Conservation (phyloP, 92 coral and sea anemone species). For the Heteractis magnifica region DNA sequence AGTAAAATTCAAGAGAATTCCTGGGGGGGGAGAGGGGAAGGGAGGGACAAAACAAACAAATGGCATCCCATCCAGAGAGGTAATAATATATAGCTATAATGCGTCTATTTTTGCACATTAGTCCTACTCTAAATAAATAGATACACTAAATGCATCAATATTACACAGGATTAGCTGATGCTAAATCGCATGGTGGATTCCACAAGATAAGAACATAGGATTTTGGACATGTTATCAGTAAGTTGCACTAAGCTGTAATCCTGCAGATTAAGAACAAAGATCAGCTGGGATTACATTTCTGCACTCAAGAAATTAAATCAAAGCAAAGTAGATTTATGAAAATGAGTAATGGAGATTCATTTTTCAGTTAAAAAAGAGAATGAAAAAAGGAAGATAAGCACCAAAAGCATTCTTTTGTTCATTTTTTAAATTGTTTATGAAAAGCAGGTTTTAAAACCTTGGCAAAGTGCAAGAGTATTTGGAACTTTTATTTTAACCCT, state of each 20-base stretch:
- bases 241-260: neutral
- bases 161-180: neutral
- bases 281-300: neutral
- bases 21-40: too few relatives aligned
- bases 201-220: neutral
- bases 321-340: neutral
- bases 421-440: too few relatives aligned
- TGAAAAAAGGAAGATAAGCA: too few relatives aligned
- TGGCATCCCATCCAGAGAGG: too few relatives aligned
- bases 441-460: too few relatives aligned
- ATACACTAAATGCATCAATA: neutral
- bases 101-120: too few relatives aligned
- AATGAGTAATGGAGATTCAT: neutral
- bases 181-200: neutral
- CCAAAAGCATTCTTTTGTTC: too few relatives aligned
- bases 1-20: too few relatives aligned
- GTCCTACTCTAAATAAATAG: neutral
- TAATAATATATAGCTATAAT: too few relatives aligned
- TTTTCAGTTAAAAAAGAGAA: neutral
- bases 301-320: neutral
- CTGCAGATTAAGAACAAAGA: neutral
- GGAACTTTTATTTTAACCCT: too few relatives aligned
- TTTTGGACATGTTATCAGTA: neutral
- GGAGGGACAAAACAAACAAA: too few relatives aligned
- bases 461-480: too few relatives aligned